Evolutionary conservation across 1,140 invertebrate species (phyloP), one percentile per base, ranked within the genome.

Genomic region (Ceratina australensis): DNA sequence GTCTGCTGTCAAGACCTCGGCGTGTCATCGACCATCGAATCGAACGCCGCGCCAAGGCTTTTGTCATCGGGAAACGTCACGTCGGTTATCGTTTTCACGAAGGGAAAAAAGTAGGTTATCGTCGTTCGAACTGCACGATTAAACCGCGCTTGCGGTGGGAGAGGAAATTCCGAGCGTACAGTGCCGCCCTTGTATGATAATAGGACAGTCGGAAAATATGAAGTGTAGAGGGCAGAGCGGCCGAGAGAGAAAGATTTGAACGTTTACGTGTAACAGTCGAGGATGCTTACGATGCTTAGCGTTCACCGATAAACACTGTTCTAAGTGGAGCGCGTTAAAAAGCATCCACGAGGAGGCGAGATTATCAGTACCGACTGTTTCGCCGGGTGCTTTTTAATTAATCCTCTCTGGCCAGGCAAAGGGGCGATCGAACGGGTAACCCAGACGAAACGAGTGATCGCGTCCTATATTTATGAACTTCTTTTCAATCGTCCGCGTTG

Each of bases 31-130:
- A 42, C 61, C 57, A 50, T 61, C 42, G 68, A 72, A 72, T 72
- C 68, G 13, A 61, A 60, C 57, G 2, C 18, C 3, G 33, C 33
- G 33, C 33, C 33, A 42, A 22, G 22, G 42, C n/a, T 33, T 60
- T 61, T 72, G 69, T 50, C 57, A 13, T 61, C 50, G 69, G 20
- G 26, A 61, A 63, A 52, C 57, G 22, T 60, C 56, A 26, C 13
- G 26, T 49, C 67, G 52, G 20, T 69, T 60, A 60, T 60, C 42
- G 57, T 4, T 42, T 42, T 52, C 2, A 20, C n/a, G n/a, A n/a
- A n/a, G 20, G 16, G 42, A 60, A 72, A 33, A 72, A 72, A 20
- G 69, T 72, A 63, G 69, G 57, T 72, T 72, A 72, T 60, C 57
- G 56, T n/a, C 42, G 24, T 10, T 61, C 22, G 24, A 49, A 7